These are phyloP conservation scores for Drosophila peninsularis DNA, from an alignment of 2,888 invertebrate genomes.

Conservation along the genomic window DNA sequence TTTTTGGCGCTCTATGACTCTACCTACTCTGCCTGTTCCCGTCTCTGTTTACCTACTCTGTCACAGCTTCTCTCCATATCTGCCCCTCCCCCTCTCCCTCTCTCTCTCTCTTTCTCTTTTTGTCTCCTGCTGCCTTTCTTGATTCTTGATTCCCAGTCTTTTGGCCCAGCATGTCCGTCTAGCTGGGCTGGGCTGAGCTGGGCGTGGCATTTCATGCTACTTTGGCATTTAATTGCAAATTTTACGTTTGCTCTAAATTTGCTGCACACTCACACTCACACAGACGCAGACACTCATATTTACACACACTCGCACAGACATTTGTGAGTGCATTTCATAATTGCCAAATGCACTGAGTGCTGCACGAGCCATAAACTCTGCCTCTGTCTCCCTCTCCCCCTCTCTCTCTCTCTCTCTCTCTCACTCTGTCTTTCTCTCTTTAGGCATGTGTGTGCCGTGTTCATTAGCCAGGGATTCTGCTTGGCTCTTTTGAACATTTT, in stretches of 20 bases:
- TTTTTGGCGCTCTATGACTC: constrained; percentile 31
- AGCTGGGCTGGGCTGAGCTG: constrained; percentile 23
- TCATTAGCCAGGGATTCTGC: constrained; percentile 64
- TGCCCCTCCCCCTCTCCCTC: background rate
- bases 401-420: background rate
- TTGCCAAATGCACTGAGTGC: constrained; percentile 71
- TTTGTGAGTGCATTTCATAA: constrained; percentile 62
- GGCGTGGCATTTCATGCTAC: constrained; percentile 47
- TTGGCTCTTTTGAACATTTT: constrained; percentile 47
- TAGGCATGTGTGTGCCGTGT: constrained; percentile 40
- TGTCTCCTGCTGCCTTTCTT: constrained; percentile 3
- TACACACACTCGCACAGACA: constrained; percentile 12
- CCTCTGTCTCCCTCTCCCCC: background rate
- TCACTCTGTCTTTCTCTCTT: background rate
- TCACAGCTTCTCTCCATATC: background rate
- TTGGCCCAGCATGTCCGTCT: constrained; percentile 16
- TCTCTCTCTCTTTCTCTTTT: background rate
- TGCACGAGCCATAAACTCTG: constrained; percentile 44
- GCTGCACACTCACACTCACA: constrained; percentile 22
- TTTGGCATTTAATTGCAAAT: constrained; percentile 76
- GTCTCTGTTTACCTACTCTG: background rate
- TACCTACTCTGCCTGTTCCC: too few relatives aligned
- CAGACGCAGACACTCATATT: constrained; percentile 11
- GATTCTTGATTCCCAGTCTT: constrained; percentile 1
- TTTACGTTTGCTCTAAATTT: constrained; percentile 73